Base-by-base conservation (phyloP, 2,797 vertebrate genomes). In the Neoniphon sammara region DNA sequence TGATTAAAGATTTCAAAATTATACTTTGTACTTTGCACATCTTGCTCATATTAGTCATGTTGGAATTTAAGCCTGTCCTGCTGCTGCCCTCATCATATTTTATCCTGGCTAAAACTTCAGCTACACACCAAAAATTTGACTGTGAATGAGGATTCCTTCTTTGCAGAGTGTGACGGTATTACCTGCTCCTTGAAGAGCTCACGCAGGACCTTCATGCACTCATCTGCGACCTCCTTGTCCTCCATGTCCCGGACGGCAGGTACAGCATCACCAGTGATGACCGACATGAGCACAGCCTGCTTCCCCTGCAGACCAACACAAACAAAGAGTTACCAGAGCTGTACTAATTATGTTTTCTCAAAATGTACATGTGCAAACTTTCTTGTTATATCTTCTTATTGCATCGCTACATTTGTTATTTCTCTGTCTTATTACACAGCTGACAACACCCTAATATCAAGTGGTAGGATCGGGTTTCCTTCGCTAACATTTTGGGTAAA, bases 101-200 rank as follows among this genome's bases (percentile, higher is more conserved):
- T n/a, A n/a, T n/a, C n/a, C 25, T 27, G 25, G 25, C 2, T 27
- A 27, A 27, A 27, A 46, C 9, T 7, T 10, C 20, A 20, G 3
- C 12, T 34, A 20, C 23, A 31, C 7, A n/a, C 15, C 46, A 25
- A 14, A 42, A 39, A 11, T 0, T 5, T 50, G 7, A 54, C 14
- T 25, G 5, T 49, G 42, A 5, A 11, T 7, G 46, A 5, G 10
- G 31, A 0, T 49, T 47, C n/a, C n/a, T 7, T 53, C 15, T 61
- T 5, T 14, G 44, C 25, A 31, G 30, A 8, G 3, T 7, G 11
- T 25, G 23, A 23, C 17, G 52, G 6, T 1, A 6, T 83, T 86
- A 98, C 98, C 96, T 98, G 96, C 71, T 98, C 97, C 77, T 95
- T 97, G 85, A 98, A 99, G 36, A 99, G 93, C 58, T 96, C 96